Conservation (phyloP, 2,888 invertebrate species). For the Campoplex capitator region DNA sequence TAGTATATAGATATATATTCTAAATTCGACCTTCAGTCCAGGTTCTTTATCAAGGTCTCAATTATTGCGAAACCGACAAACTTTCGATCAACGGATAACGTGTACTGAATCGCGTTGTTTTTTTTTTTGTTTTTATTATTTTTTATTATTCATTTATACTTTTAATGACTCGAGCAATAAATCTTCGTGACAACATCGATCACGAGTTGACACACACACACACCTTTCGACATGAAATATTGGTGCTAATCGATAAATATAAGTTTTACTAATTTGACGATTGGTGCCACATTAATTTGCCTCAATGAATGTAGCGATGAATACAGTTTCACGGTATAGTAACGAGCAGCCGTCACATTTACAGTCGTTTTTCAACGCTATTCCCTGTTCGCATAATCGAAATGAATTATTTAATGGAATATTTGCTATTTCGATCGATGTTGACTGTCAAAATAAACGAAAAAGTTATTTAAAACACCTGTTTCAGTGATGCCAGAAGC, state of each 20-base stretch:
- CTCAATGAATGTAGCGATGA: not conserved
- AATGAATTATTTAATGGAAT: not conserved
- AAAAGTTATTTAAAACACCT: not conserved
- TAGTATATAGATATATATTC: not conserved
- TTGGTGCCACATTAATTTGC: not conserved
- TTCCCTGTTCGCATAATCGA: not conserved
- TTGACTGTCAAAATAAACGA: not conserved
- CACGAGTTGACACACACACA: not conserved
- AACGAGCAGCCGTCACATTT: not conserved
- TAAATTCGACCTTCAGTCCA: constrained; percentile 62
- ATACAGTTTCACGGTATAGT: not conserved
- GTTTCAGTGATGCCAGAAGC: constrained; percentile 28
- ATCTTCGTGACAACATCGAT: constrained; percentile 6
- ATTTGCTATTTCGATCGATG: not conserved
- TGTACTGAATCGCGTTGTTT: not conserved
- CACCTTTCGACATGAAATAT: constrained; percentile 2
- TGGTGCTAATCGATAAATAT: not conserved
- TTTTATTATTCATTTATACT: constrained; percentile 1
- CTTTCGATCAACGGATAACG: constrained; percentile 39
- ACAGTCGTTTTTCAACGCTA: not conserved
- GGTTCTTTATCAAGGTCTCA: constrained; percentile 78
- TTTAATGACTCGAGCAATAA: constrained; percentile 40
- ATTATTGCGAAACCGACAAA: constrained; percentile 43
- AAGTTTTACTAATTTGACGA: not conserved
- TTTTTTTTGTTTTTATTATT: not conserved